These are phyloP conservation scores for Bombus cullumanus DNA, from an alignment of 1,140 invertebrate species.

Conservation along the genomic window DNA sequence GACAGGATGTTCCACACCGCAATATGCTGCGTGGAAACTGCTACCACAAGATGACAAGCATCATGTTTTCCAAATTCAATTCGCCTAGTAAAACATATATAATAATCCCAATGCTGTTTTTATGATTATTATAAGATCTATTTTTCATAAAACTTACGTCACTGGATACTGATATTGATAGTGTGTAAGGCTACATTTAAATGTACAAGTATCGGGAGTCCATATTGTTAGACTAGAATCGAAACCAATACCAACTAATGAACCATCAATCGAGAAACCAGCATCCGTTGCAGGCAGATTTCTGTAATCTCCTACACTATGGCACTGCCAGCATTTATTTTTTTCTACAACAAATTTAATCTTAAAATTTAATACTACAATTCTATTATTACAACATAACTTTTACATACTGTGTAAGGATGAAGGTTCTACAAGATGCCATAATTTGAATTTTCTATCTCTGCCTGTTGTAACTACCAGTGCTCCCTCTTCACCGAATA, in stretches of 20 bases:
- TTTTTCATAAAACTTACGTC: conserved; percentile 68
- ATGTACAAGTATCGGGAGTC: conserved; percentile 83
- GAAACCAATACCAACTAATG: conserved; percentile 89
- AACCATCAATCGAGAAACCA: conserved; percentile 90
- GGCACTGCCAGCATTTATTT: conserved; percentile 86
- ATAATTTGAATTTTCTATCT: conserved; percentile 90
- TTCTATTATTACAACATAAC: conserved; percentile 20
- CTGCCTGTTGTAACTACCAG: conserved; percentile 86
- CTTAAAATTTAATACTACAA: conserved; percentile 31
- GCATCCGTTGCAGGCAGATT: conserved; percentile 84
- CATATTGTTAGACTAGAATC: conserved; percentile 88
- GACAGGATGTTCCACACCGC: conserved; percentile 89
- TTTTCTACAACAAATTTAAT: conserved; percentile 76
- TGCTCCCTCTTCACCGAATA: conserved; percentile 78
- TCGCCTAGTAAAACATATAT: conserved; percentile 77
- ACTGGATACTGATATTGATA: conserved; percentile 74
- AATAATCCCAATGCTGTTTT: background rate
- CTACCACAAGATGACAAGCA: conserved; percentile 86
- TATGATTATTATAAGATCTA: background rate
- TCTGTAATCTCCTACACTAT: conserved; percentile 86
- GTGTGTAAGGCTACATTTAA: conserved; percentile 82
- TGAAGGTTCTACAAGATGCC: conserved; percentile 84
- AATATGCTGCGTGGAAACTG: conserved; percentile 83
- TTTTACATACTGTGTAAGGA: conserved; percentile 83
- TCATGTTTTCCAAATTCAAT: conserved; percentile 87